Base-by-base conservation (phyloP, 2,797 vertebrate species). In the Sitta carolinensis region DNA sequence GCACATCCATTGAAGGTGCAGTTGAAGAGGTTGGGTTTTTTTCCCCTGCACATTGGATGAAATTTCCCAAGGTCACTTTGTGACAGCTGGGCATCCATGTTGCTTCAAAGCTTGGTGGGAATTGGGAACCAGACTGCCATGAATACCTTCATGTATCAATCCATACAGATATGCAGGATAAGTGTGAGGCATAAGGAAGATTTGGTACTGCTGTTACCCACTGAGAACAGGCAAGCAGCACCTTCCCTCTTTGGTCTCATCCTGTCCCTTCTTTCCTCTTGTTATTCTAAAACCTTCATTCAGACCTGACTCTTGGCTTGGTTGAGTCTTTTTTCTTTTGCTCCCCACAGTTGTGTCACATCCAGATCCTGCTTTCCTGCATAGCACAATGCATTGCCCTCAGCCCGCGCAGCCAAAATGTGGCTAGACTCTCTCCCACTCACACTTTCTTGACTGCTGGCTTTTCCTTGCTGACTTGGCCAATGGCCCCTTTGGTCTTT, bases 1-100 rank as follows among this genome's bases (percentile, higher is more conserved):
- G 79, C 52, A 26, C 15, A 63, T 57, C 59, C 42, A 15, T n/a
- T 66, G 48, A 74, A 89, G 55, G 27, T 82, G 21, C 38, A 50
- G 11, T 27, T 19, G 40, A 47, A 93, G 22, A 20, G 3, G 21
- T 8, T 80, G 43, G 8, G 0, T 3, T 32, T 94, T 78, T 52
- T 38, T 2, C 16, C 76, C 25, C 32, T n/a, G 43, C 7, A 16
- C 5, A 26, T 4, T 55, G 36, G 27, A 45, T 74, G 42, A 75
- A 25, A 77, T 76, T 88, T 84, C 80, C 69, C 61, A 87, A 90
- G 42, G 78, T 52, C 20, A 36, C 3, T 77, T 77, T 89, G 50
- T n/a, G 38, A 42, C 43, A 75, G 23, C 0, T 70, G 57, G 84
- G 6, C 32, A 75, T 63, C 29, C 19, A 13, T 0, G 0, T 38